These are phyloP conservation scores for Drosophila subobscura DNA, from an alignment of 1,140 invertebrate genomes.

Conservation along the genomic window DNA sequence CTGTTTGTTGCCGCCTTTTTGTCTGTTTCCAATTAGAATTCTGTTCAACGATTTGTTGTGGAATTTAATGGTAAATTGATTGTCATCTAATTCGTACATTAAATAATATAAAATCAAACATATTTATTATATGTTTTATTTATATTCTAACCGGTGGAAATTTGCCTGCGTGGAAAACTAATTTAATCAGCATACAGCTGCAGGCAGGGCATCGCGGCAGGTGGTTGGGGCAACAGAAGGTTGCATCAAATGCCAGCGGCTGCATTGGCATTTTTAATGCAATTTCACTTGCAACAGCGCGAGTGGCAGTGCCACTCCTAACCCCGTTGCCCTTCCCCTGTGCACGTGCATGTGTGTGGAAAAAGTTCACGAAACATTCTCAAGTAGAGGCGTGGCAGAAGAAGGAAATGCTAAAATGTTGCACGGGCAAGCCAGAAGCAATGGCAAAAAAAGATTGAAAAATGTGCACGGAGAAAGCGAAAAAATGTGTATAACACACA, in stretches of 20 bases:
- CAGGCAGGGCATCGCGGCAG: too few relatives aligned
- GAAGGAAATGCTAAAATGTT: slow-evolving; percentile 47
- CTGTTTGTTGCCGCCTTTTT: slow-evolving; percentile 23
- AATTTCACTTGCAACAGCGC: slow-evolving; percentile 43
- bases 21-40: slow-evolving; percentile 49
- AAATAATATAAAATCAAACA: slow-evolving; percentile 19
- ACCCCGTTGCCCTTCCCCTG: not conserved
- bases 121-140: slow-evolving; percentile 7
- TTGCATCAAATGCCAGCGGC: slow-evolving; percentile 22
- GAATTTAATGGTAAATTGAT: slow-evolving; percentile 49
- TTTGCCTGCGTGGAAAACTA: not conserved
- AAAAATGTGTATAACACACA: slow-evolving; percentile 21
- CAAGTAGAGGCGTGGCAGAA: slow-evolving; percentile 31
- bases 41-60: slow-evolving; percentile 44
- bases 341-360: slow-evolving; percentile 17
- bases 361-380: slow-evolving; percentile 52
- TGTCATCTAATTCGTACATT: slow-evolving; percentile 7
- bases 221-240: not conserved
- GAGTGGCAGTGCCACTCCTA: too few relatives aligned
- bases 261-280: slow-evolving; percentile 67
- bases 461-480: slow-evolving; percentile 46
- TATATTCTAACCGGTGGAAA: not conserved
- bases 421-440: slow-evolving; percentile 15
- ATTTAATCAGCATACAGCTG: slow-evolving; percentile 12
- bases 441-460: slow-evolving; percentile 53